Percentiles rank a stretch among this genome's conserved stretches.
Conservation (phyloP, 2,113 vertebrate species). For the Reinhardtius hippoglossoides region DNA sequence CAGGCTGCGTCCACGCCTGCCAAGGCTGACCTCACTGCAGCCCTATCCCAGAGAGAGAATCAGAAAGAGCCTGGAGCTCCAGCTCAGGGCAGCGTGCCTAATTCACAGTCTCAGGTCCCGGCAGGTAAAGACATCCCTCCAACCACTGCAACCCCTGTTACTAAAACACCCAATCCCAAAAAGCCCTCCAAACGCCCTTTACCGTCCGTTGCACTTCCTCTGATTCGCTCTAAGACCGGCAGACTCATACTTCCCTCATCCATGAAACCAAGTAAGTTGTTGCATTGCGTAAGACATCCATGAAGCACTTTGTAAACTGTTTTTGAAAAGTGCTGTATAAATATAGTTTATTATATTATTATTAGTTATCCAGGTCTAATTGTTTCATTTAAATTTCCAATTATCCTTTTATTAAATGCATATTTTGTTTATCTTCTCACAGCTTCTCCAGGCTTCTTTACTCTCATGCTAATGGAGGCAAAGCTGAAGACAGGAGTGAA, state of each 20-base stretch:
- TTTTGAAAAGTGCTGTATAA: no score
- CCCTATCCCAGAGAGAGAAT: not conserved
- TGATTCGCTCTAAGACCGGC: slow-evolving; percentile 68
- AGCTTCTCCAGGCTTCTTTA: slow-evolving; percentile 57
- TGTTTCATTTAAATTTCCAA: not conserved
- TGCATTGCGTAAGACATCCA: not conserved
- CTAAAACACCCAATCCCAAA: not conserved
- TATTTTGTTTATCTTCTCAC: not conserved
- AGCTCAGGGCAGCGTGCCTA: not conserved
- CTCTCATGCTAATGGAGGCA: slow-evolving; percentile 39
- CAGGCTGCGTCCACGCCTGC: not conserved
- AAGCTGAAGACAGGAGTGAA: not conserved
- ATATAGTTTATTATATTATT: not conserved
- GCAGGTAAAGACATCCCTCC: not conserved
- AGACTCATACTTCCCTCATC: slow-evolving; percentile 74
- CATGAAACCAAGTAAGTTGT: slow-evolving; percentile 67
- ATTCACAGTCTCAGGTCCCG: not conserved
- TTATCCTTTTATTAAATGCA: not conserved
- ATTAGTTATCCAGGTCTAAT: not conserved
- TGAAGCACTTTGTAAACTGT: no score
- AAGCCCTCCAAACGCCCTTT: fast-evolving
- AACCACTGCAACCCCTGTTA: not conserved
- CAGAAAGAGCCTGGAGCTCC: not conserved
- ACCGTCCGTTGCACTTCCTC: slow-evolving; percentile 38
- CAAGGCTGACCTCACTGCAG: not conserved